These are phyloP conservation scores for Anabas testudineus DNA, from an alignment of 2,797 vertebrate species.

Conservation along the genomic window DNA sequence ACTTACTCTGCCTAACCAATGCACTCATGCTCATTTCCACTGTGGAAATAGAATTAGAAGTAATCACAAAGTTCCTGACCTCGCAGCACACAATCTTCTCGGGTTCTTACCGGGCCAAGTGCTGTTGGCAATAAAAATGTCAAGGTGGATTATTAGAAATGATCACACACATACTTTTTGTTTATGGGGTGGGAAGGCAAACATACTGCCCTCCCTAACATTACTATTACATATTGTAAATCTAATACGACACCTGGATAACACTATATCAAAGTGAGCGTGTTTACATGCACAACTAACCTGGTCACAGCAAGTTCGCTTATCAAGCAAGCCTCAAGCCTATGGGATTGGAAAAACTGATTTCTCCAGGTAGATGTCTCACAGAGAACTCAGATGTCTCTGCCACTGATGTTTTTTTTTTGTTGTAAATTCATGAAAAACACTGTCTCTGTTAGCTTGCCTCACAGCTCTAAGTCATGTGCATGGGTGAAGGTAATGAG, in stretches of 20 bases:
- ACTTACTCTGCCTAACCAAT: conserved; percentile 66
- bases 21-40: conserved; percentile 73
- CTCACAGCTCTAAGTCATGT: neutral
- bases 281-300: too few species aligned
- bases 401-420: too few species aligned
- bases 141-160: conserved; percentile 47
- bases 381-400: too few species aligned
- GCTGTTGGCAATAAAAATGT: conserved; percentile 41
- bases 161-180: conserved; percentile 31
- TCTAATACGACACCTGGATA: too few species aligned
- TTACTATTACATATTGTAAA: conserved; percentile 21
- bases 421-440: too few species aligned
- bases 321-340: too few species aligned
- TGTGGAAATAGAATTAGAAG: conserved; percentile 77
- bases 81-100: conserved; percentile 46
- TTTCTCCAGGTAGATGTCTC: too few species aligned
- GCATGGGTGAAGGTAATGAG: neutral
- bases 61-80: conserved; percentile 72
- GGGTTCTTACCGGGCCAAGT: conserved; percentile 49
- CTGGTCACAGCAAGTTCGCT: too few species aligned
- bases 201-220: conserved; percentile 6
- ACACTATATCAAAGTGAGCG: too few species aligned
- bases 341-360: too few species aligned
- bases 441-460: too few species aligned
- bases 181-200: conserved; percentile 3